Base-by-base conservation (phyloP, 2,797 vertebrate species). In the Tamandua tetradactyla region DNA sequence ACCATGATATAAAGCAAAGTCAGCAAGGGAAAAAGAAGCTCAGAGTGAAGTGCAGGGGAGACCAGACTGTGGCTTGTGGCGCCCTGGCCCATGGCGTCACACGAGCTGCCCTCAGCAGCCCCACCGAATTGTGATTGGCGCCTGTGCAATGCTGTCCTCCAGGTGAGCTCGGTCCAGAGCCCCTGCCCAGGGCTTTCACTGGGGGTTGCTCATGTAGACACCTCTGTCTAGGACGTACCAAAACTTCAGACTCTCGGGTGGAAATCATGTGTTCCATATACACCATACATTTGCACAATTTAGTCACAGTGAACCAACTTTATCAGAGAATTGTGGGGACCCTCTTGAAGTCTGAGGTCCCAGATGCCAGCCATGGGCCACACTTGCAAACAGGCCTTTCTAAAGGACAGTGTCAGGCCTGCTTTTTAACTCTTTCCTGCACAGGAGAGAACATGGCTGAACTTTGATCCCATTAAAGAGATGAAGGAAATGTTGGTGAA, bases 371-470 rank as follows among this genome's bases (percentile, higher is more conserved):
- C 3, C 5, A 37, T 27, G 37, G 55, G 10, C 3, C 20, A 7
- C 7, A 4, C 7, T 22, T 55, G 55, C 55, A 22, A 55, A 55
- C 55, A 55, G 55, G 55, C 20, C 20, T 20, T 83, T 20, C 52
- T 47, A 10, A n/a, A 40, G 71, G 35, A n/a, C 6, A 37, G 18
- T 14, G 25, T 15, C 0, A 0, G 10, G 3, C 17, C 11, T 14
- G 1, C 6, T 9, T 1, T 30, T 14, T 20, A 17, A 40, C 15
- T 61, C 32, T 75, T 64, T 42, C 55, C 40, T 13, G 22, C 42
- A 17, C 30, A 42, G 62, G 22, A 40, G 27, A 89, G 80, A 68
- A 40, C 1, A 22, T 0, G 3, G 1, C 35, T 64, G 13, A 23
- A 15, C 44, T 42, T 44, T 15, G 32, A 55, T 5, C 14, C 1